Evolutionary conservation across 2,113 vertebrate species (phyloP), one percentile per base, ranked within the genome.

Genomic region (Ailuropoda melanoleuca): DNA sequence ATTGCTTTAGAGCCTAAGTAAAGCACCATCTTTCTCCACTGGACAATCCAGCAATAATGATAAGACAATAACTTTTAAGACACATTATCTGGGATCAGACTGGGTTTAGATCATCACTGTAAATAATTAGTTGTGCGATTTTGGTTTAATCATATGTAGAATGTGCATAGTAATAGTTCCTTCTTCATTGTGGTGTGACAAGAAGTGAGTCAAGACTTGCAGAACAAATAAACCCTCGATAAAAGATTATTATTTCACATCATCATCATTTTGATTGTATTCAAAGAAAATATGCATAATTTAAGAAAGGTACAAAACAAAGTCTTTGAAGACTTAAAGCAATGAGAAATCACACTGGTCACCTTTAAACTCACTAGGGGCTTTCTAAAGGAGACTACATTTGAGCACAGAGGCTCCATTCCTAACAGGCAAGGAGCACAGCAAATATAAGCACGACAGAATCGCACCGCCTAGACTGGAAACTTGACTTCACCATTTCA

Each of bases 361-460:
- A 24, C 48, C 7, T 60, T 31, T 80, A 55, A 64, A 64, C 0
- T 77, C 7, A 4, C 4, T 29, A 56, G 23, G 50, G 55, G 8
- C 39, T 85, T 68, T n/a, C 9, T 23, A n/a, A 56, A 55, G 19
- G 8, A 85, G 21, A 58, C 64, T 43, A 10, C n/a, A 31, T 91
- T 55, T 82, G 46, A 50, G 43, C 64, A 78, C 4, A 55, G 24
- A 17, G 23, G 0, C 14, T 72, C 23, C 1, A 48, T 17, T 21
- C 31, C 26, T 13, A 43, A 31, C 6, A 39, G 46, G 12, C 34
- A 82, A 78, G 31, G 6, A 46, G 13, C n/a, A 39, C 1, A 17
- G 10, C 24, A n/a, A 1, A 8, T 70, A 31, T 23, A 6, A 48
- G 1, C 13, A 34, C 6, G 2, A 15, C 0, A 31, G 37, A 39